Base-by-base conservation (phyloP, 2,888 invertebrate species). In the Caenorhabditis sp. region DNA sequence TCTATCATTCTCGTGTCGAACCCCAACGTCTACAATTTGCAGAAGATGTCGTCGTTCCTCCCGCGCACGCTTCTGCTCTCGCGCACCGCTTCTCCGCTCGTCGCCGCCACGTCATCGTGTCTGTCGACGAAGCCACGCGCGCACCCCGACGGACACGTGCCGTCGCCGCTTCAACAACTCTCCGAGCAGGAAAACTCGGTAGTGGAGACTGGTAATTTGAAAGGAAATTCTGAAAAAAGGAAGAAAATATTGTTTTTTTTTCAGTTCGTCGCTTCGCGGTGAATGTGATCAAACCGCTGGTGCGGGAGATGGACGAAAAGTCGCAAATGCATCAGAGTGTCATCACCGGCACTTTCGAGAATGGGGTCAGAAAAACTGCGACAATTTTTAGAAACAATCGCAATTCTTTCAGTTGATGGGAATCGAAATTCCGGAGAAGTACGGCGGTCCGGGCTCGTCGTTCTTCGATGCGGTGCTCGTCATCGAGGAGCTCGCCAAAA, bases 231-330 rank as follows among this genome's bases (percentile, higher is more conserved):
- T 17, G 43, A 22, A 20, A 30, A 11, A 20, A 8, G 0, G 9
- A 11, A 20, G 2, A 53, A 13, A 15, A 22, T 45, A 45, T 27
- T 15, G 5, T 3, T 1, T 15, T 22, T 37, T 26, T 91, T 92
- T 58, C 91, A 96, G 97, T 96, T 85, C 92, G 94, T 39, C 94
- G 94, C 90, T 91, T 98, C 88, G 95, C 96, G 0, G 92, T 93
- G 79, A 96, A 97, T 88, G 93, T 94, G 89, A 94, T 98, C 81
- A 92, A 91, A 55, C 97, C 97, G 0, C 91, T 94, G 32, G 95
- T 97, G 1, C 92, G 92, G 85, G 94, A 95, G 90, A 98, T 98
- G 97, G 98, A 98, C 89, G 93, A 93, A 32, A 93, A 94, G 83
- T 93, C 93, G 80, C 92, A 93, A 89, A 93, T 96, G 85, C 95